These are phyloP conservation scores for Lucinisca nassula DNA, from an alignment of 2,888 invertebrate genomes.

Conservation along the genomic window DNA sequence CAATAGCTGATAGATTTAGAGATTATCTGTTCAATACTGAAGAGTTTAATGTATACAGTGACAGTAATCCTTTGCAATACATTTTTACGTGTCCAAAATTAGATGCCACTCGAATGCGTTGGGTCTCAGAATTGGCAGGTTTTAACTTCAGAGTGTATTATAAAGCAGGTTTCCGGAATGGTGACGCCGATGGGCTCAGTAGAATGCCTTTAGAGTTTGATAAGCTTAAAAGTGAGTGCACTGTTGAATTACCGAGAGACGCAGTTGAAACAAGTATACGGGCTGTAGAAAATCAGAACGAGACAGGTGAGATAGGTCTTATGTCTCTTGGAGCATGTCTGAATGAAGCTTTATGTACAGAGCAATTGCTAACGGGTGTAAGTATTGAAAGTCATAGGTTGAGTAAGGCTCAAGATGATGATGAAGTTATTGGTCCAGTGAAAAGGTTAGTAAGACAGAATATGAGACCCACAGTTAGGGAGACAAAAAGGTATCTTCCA, in stretches of 20 bases:
- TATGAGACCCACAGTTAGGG: neutral
- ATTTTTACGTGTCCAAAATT: conserved; percentile 43
- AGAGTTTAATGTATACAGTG: conserved; percentile 47
- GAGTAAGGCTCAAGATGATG: neutral
- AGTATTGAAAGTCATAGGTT: neutral
- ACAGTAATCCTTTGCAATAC: conserved; percentile 45
- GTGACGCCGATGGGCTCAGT: conserved; percentile 41
- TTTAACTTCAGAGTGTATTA: conserved; percentile 39
- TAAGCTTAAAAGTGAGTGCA: neutral
- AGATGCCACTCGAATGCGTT: conserved; percentile 29
- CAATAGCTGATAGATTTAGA: conserved; percentile 48
- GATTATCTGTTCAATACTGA: conserved; percentile 60
- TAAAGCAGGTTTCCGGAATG: conserved; percentile 26
- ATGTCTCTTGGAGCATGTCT: neutral
- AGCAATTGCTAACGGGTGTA: neutral
- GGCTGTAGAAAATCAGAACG: neutral
- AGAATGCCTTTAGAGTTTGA: conserved; percentile 16
- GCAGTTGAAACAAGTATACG: neutral
- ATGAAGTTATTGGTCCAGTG: neutral
- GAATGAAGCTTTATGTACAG: neutral
- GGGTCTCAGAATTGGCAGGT: conserved; percentile 42
- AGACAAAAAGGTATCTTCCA: neutral
- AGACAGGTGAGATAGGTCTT: neutral
- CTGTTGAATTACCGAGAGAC: neutral
- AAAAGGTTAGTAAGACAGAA: neutral